Percentiles rank a stretch among this genome's conserved stretches.
phyloP scores from a whole-genome alignment of 1,140 invertebrate species.

The Pararge aegeria region DNA sequence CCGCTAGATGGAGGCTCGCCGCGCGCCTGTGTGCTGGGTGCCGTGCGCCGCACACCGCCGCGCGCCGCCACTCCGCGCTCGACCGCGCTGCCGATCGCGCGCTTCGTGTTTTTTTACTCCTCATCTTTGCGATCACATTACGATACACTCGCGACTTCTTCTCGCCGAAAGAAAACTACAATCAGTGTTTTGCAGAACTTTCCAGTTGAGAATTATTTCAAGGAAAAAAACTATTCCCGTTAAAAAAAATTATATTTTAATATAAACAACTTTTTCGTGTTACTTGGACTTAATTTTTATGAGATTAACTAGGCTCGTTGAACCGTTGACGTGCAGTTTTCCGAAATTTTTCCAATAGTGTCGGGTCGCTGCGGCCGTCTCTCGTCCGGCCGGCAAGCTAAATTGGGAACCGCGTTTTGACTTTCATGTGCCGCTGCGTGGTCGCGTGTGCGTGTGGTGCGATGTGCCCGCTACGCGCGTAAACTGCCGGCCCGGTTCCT shows the following conservation, averaged over 20 bases:
- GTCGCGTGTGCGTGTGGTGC: constrained; percentile 71
- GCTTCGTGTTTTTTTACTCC: constrained; percentile 45
- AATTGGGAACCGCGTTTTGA: constrained; percentile 73
- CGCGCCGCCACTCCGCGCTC: constrained; percentile 69
- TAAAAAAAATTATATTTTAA: background rate
- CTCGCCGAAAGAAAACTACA: constrained; percentile 36
- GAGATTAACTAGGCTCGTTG: constrained; percentile 41
- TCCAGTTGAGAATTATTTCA: constrained; percentile 9
- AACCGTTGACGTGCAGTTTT: constrained; percentile 41
- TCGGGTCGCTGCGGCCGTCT: constrained; percentile 42
- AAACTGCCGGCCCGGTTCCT: constrained; percentile 57
- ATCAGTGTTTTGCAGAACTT: constrained; percentile 26
- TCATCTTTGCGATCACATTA: constrained; percentile 38
- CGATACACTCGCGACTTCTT: constrained; percentile 48
- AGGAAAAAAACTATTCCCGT: background rate
- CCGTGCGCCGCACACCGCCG: constrained; percentile 46
- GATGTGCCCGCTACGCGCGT: constrained; percentile 72
- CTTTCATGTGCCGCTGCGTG: constrained; percentile 75
- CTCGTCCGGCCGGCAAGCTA: constrained; percentile 64
- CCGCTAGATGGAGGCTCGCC: constrained; percentile 53
- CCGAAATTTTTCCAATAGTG: constrained; percentile 31
- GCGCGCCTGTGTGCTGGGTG: constrained; percentile 63
- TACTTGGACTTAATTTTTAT: constrained; percentile 48
- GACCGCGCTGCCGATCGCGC: constrained; percentile 71
- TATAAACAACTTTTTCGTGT: constrained; percentile 25